A percentile compares a stretch with the other conserved stretches of the same genome.
Conservation (phyloP, 2,797 vertebrate species). For the Manis pentadactyla region DNA sequence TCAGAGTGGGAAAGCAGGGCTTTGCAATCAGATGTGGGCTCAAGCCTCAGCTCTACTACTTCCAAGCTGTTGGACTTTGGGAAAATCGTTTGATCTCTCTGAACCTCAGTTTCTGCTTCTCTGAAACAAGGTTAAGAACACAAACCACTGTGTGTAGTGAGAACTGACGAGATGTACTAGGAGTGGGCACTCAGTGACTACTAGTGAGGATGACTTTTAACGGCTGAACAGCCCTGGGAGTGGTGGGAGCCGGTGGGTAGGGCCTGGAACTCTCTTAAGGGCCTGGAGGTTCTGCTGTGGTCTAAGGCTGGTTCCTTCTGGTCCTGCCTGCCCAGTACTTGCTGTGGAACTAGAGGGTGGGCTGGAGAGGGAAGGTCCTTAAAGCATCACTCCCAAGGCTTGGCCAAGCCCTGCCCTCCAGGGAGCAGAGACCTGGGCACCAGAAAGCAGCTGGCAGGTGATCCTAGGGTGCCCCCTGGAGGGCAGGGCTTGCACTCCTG, state of each 20-base stretch:
- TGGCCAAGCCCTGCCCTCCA: constrained; percentile 4
- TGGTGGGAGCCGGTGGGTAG: not conserved
- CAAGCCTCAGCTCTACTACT: not conserved
- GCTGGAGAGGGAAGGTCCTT: not conserved
- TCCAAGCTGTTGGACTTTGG: not conserved
- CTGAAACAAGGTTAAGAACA: not conserved
- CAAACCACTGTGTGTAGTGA: not conserved
- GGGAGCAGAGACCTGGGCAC: not conserved
- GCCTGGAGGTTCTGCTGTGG: not conserved
- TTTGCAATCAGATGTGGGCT: not conserved
- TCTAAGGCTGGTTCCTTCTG: not conserved
- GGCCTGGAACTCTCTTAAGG: not conserved
- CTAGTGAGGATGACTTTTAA: not conserved
- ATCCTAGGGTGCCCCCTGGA: not conserved
- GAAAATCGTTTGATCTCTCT: not conserved
- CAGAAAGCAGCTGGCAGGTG: not conserved
- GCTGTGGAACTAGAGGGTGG: not conserved
- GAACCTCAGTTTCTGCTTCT: not conserved
- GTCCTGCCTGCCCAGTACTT: not conserved
- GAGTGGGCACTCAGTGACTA: not conserved
- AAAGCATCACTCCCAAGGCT: not conserved
- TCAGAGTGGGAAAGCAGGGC: not conserved
- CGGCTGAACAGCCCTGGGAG: not conserved
- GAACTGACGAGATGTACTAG: not conserved
- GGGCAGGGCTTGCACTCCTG: too few relatives aligned